Percentiles rank a stretch among this genome's conserved stretches.
These are phyloP conservation scores for Rhea americana DNA, from an alignment of 2,113 vertebrate genomes.

Conservation along the genomic window DNA sequence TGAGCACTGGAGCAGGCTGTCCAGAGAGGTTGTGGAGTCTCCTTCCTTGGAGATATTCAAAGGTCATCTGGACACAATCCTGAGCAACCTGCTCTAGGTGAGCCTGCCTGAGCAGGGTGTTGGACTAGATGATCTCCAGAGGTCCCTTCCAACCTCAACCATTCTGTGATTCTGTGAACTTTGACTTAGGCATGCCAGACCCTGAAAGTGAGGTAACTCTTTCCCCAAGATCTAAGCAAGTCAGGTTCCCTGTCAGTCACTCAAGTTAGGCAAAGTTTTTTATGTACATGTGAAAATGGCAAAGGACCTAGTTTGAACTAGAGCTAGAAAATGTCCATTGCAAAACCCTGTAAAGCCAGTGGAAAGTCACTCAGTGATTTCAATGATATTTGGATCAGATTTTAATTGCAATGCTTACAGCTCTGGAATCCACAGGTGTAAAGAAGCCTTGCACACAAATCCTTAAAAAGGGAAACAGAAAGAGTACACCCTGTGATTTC, in stretches of 20 bases:
- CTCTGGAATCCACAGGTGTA: constrained; percentile 55
- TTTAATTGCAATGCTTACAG: constrained; percentile 52
- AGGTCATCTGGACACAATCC: too few species aligned
- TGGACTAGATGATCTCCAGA: too few species aligned
- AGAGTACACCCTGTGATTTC: constrained; percentile 49
- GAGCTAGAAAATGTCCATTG: constrained; percentile 4
- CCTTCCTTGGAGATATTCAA: too few species aligned
- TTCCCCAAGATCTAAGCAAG: background rate
- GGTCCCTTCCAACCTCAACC: too few species aligned
- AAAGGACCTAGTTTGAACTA: background rate
- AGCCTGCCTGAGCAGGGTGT: too few species aligned
- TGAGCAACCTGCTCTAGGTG: too few species aligned
- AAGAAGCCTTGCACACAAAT: constrained; percentile 19
- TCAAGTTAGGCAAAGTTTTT: background rate
- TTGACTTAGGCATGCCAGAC: background rate
- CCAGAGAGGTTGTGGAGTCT: too few species aligned
- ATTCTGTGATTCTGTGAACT: background rate
- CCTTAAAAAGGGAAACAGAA: constrained; percentile 23
- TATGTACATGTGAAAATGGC: background rate
- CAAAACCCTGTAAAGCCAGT: constrained; percentile 21
- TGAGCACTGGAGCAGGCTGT: too few species aligned
- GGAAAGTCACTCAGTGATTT: background rate
- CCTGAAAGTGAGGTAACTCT: background rate
- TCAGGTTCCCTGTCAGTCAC: too few species aligned
- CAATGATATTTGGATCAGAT: background rate